Evolutionary conservation across 2,797 vertebrate species (phyloP).

Genomic region (Scarus forsteni): DNA sequence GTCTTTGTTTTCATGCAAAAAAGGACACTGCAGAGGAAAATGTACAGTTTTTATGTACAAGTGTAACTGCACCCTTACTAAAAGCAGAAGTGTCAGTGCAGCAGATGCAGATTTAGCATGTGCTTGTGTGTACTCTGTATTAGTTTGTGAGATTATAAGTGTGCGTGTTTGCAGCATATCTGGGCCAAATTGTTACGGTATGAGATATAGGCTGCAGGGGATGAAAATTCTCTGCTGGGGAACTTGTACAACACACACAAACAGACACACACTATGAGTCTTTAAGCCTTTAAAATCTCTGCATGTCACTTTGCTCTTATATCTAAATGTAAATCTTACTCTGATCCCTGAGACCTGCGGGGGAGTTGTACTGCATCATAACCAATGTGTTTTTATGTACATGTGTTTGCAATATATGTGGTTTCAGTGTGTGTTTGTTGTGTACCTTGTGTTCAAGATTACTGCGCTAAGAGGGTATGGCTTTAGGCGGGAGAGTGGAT

Average conservation of each 20-base stretch:
- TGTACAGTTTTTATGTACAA: too few relatives aligned
- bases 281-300: conserved; percentile 39
- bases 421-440: conserved; percentile 52
- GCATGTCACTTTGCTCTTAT: conserved; percentile 35
- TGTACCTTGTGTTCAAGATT: conserved; percentile 64
- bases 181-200: conserved; percentile 39
- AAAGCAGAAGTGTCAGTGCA: too few relatives aligned
- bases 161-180: conserved; percentile 31
- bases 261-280: conserved; percentile 11
- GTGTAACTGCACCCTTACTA: too few relatives aligned
- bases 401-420: conserved; percentile 33
- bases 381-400: conserved; percentile 20
- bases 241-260: conserved; percentile 26
- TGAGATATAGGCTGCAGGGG: conserved; percentile 43
- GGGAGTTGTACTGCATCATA: conserved; percentile 13
- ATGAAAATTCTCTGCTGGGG: conserved; percentile 49
- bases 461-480: conserved; percentile 46
- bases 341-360: conserved; percentile 36
- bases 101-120: too few relatives aligned
- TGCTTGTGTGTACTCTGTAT: neutral
- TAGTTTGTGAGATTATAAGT: neutral
- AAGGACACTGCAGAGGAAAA: too few relatives aligned
- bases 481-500: conserved; percentile 30
- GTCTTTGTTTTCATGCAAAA: too few relatives aligned
- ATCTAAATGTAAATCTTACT: conserved; percentile 52